Conservation (phyloP, 2,888 invertebrate genomes). For the Toxonevra muliebris region DNA sequence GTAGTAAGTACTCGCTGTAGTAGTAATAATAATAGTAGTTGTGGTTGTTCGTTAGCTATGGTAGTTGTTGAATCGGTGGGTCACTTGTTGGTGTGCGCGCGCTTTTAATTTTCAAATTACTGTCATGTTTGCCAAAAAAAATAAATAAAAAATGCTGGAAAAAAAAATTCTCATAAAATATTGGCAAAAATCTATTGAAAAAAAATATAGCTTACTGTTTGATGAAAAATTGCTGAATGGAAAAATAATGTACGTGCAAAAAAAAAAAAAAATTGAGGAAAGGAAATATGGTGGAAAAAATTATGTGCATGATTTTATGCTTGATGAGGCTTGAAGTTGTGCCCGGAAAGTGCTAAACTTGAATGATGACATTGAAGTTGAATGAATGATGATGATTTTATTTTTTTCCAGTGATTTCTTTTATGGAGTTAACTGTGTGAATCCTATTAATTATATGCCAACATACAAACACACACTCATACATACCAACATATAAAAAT, state of each 20-base stretch:
- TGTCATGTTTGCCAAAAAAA: conserved; percentile 37
- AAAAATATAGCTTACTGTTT: too few relatives aligned
- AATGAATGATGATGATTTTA: too few relatives aligned
- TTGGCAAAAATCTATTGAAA: neutral
- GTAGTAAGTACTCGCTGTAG: conserved; percentile 1
- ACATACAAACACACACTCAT: too few relatives aligned
- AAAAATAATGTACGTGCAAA: too few relatives aligned
- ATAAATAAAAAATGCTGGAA: too few relatives aligned
- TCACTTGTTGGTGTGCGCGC: neutral
- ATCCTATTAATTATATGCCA: too few relatives aligned
- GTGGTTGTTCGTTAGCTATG: conserved; percentile 13
- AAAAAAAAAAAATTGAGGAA: neutral
- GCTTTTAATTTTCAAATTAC: conserved; percentile 38
- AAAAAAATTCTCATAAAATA: neutral
- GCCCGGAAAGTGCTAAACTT: too few relatives aligned
- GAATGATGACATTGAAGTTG: too few relatives aligned
- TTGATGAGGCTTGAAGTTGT: conserved; percentile 31
- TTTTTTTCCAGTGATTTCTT: too few relatives aligned
- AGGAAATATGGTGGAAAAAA: conserved; percentile 8
- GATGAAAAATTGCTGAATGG: too few relatives aligned
- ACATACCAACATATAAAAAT: too few relatives aligned
- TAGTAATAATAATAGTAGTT: conserved; percentile 8
- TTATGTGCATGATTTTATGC: conserved; percentile 26
- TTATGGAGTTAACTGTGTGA: too few relatives aligned
- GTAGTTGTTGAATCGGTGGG: conserved; percentile 16